Conservation (phyloP, 1,140 invertebrate genomes). For the Drosophila triauraria region DNA sequence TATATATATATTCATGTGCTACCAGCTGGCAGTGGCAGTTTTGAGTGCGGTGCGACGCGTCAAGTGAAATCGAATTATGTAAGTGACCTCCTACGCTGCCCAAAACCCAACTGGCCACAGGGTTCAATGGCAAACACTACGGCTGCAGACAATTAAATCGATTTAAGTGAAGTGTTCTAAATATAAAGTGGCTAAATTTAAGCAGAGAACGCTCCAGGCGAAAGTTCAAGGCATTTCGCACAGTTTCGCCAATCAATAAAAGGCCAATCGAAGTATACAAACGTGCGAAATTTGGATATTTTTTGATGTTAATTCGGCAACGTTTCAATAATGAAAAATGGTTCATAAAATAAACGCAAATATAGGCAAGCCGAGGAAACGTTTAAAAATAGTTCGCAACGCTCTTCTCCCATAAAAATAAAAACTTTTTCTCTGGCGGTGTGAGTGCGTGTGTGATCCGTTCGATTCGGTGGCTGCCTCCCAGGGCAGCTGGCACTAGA, state of each 20-base stretch:
- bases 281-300: slow-evolving; percentile 23
- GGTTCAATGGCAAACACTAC: slow-evolving; percentile 49
- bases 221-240: slow-evolving; percentile 62
- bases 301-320: slow-evolving; percentile 12
- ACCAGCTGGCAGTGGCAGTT: slow-evolving; percentile 72
- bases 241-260: slow-evolving; percentile 47
- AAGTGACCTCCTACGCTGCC: slow-evolving; percentile 50
- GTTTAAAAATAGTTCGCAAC: slow-evolving; percentile 74
- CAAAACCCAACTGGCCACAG: neutral
- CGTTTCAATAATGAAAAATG: slow-evolving; percentile 29
- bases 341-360: slow-evolving; percentile 55
- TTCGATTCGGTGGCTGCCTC: slow-evolving; percentile 39
- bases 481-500: slow-evolving; percentile 44
- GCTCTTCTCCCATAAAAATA: slow-evolving; percentile 61
- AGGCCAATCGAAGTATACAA: slow-evolving; percentile 22
- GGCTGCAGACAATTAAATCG: slow-evolving; percentile 27
- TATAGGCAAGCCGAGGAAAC: slow-evolving; percentile 60
- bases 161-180: slow-evolving; percentile 57
- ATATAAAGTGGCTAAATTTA: slow-evolving; percentile 68
- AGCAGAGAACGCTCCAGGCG: slow-evolving; percentile 32
- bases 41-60: slow-evolving; percentile 69
- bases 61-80: slow-evolving; percentile 74
- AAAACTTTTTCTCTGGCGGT: slow-evolving; percentile 32
- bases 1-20: slow-evolving; percentile 66
- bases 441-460: slow-evolving; percentile 38